Evolutionary conservation across 2,113 vertebrate species (phyloP), one percentile per base, ranked within the genome.

Genomic region (Heterotis niloticus): DNA sequence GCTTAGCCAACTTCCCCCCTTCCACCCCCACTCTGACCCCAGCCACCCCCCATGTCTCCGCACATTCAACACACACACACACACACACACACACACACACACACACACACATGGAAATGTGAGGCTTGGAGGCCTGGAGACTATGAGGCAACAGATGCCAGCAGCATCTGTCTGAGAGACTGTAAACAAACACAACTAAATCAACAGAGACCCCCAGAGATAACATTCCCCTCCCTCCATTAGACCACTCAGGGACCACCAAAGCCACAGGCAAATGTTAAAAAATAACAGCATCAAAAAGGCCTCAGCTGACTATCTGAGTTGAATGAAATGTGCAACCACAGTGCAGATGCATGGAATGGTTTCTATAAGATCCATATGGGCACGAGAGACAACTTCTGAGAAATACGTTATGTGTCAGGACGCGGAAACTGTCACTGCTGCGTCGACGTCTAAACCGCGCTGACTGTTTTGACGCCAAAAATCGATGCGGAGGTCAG

Each of bases 141-240:
- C 76, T 65, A 66, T 68, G 73, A 64, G 65, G 80, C 74, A 81
- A 80, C 82, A 87, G 79, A 85, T 84, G 83, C 78, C 82, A 77
- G 78, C 65, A 26, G 60, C 83, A 85, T 87, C 82, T 85, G 84
- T 81, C 80, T 54, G 77, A 80, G 80, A 68, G 78, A 77, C 78
- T 80, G 83, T 81, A 82, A 84, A 82, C 78, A 86, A 82, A 84
- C 84, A 84, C 65, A 76, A 79, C 79, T 79, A 79, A 80, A 81
- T 74, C 83, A 85, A 85, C 82, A 83, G 68, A 26, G 76, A 74
- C 59, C 56, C 18, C 52, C 57, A 75, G 64, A 79, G 80, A 79
- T 44, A 79, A 78, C 77, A 65, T 29, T 65, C 75, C 76, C 68
- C 29, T 18, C 68, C 68, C 68, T n/a, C 29, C 0, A n/a, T 16